Base-by-base conservation (phyloP, 2,888 invertebrate species). In the Oxytorus armatus region DNA sequence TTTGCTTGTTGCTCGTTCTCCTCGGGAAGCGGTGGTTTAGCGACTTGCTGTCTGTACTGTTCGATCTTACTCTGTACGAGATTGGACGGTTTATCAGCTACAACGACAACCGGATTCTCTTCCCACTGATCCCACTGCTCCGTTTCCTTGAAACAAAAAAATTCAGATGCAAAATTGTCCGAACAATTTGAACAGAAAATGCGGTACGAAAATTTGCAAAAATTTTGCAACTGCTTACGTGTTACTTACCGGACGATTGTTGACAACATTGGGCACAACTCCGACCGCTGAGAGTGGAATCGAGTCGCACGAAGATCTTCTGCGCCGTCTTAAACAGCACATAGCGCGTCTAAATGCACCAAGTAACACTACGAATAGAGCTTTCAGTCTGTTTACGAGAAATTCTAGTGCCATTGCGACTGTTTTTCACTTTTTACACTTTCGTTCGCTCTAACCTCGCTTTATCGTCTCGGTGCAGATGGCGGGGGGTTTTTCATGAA, bases 31-130 rank as follows among this genome's bases (percentile, higher is more conserved):
- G 91, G 87, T 39, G 92, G 89, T 81, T 92, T 92, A 0, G 92
- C 92, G 66, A 93, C 92, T 76, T 94, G 93, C 82, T 94, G 94
- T 42, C 94, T 87, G 86, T 95, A 95, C 77, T 93, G 93, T 73
- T 95, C 94, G 63, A 95, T 95, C 86, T 95, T 94, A 84, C 94
- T 94, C 85, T 95, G 94, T 25, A 95, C 92, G 1, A 93, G 93
- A 83, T 89, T 91, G 3, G 87, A 75, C 4, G 93, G 93, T 78
- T 90, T 92, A 55, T 90, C 88, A 25, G 91, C 82, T 1, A 91
- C 86, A 18, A 91, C 89, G 16, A 89, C 89, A 0, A 92, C 91
- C 5, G 92, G 92, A 84, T 92, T 92, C 79, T 94, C 94, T 79
- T 94, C 94, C 95, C 95, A 95, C 14, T 93, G 93, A 82, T 93